Conservation (phyloP, 2,113 vertebrate genomes). For the Aspidoscelis tigris region DNA sequence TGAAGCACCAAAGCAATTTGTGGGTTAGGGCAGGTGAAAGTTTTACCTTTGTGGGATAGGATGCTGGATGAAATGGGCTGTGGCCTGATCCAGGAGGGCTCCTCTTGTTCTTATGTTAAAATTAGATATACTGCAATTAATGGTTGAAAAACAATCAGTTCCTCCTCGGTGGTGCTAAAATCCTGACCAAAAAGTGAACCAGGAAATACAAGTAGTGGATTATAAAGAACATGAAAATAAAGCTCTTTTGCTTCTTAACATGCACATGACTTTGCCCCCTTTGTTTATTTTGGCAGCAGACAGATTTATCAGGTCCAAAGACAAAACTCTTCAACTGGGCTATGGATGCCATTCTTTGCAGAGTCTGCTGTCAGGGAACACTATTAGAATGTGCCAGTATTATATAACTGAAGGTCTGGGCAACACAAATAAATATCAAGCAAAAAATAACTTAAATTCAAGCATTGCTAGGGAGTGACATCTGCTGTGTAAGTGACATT, state of each 20-base stretch:
- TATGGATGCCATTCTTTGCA: constrained; percentile 1
- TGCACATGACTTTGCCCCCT: neutral
- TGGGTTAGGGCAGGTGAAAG: too few relatives aligned
- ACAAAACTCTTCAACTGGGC: neutral
- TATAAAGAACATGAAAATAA: neutral
- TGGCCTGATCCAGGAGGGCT: too few relatives aligned
- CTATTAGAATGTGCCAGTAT: constrained; percentile 17
- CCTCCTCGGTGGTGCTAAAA: neutral
- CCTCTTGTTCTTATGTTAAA: too few relatives aligned
- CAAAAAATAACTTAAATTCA: constrained; percentile 57
- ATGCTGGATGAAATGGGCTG: too few relatives aligned
- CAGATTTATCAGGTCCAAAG: neutral
- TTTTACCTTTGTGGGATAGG: too few relatives aligned
- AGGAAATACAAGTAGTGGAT: neutral
- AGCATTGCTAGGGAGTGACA: constrained; percentile 62
- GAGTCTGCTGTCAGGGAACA: constrained; percentile 8
- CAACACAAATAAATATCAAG: constrained; percentile 24
- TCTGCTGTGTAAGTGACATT: constrained; percentile 69
- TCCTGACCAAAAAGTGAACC: neutral
- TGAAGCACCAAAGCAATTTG: too few relatives aligned
- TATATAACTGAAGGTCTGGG: constrained; percentile 37
- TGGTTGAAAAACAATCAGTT: neutral
- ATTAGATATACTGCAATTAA: neutral
- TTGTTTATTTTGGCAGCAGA: neutral
- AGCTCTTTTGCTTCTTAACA: neutral